These are phyloP conservation scores for Nephrocerus scutellatus DNA, from an alignment of 2,888 invertebrate genomes.

Conservation along the genomic window DNA sequence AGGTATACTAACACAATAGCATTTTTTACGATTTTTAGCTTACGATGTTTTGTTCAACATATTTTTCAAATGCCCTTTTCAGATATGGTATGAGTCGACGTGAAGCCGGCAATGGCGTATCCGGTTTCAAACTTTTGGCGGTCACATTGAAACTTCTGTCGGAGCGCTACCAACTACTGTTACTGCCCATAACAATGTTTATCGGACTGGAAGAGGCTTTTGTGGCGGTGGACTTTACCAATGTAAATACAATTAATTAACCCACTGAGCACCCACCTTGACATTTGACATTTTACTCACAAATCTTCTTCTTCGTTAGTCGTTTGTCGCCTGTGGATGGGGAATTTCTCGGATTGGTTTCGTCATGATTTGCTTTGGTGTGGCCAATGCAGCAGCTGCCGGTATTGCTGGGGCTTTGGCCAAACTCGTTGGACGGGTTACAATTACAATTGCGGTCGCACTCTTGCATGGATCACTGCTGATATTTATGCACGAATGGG, in stretches of 20 bases:
- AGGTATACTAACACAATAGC: too few relatives aligned
- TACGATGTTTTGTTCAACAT: too few relatives aligned
- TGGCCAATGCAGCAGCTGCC: slow-evolving; percentile 81
- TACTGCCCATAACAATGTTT: slow-evolving; percentile 86
- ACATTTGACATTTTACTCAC: neutral
- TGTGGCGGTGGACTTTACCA: slow-evolving; percentile 75
- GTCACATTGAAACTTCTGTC: slow-evolving; percentile 72
- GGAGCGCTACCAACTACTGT: slow-evolving; percentile 71
- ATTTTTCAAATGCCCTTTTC: too few relatives aligned
- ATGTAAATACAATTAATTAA: slow-evolving; percentile 49
- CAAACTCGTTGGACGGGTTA: slow-evolving; percentile 65
- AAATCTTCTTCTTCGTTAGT: slow-evolving; percentile 48
- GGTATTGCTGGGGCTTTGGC: slow-evolving; percentile 71
- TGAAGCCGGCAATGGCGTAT: slow-evolving; percentile 52
- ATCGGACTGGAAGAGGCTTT: slow-evolving; percentile 93
- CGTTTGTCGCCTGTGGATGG: slow-evolving; percentile 79
- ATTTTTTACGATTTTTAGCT: too few relatives aligned
- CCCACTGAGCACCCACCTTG: neutral
- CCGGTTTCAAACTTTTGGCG: slow-evolving; percentile 61
- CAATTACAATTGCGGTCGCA: slow-evolving; percentile 70
- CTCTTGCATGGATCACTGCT: slow-evolving; percentile 64
- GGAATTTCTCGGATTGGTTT: slow-evolving; percentile 87
- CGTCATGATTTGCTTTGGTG: slow-evolving; percentile 89
- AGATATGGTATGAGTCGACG: slow-evolving; percentile 56
- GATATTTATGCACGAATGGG: slow-evolving; percentile 63